phyloP scores from a whole-genome alignment of 2,113 vertebrate species.

The Micronisus gabar region DNA sequence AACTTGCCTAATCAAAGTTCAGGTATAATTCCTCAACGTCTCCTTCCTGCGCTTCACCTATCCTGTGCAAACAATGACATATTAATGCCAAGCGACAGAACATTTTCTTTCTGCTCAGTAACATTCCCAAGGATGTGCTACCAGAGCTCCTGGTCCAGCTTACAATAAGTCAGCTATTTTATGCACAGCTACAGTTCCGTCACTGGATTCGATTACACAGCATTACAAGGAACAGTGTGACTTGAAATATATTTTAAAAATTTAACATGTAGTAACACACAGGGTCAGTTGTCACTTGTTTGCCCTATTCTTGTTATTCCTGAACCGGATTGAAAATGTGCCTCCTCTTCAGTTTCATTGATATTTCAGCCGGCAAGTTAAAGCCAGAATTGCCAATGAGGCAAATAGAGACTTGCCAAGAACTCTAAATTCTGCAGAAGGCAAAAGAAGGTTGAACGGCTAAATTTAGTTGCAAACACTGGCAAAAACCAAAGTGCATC shows the following conservation, averaged over 20 bases:
- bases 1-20: slow-evolving; percentile 14
- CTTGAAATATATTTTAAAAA: not conserved
- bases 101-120: not conserved
- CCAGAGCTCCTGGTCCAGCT: not conserved
- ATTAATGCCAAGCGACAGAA: not conserved
- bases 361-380: not conserved
- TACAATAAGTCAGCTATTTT: not conserved
- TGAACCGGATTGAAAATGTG: not conserved
- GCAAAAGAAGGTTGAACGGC: not conserved
- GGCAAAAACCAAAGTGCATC: not conserved
- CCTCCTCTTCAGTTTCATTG: not conserved
- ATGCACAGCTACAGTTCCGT: not conserved
- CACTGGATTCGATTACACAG: not conserved
- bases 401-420: not conserved
- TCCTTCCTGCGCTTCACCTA: not conserved
- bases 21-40: not conserved
- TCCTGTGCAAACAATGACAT: not conserved
- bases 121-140: not conserved
- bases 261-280: not conserved
- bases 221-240: not conserved
- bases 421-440: not conserved
- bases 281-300: not conserved
- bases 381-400: not conserved
- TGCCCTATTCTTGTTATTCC: not conserved
- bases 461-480: not conserved